These are phyloP conservation scores for Exephanes ischioxanthus DNA, from an alignment of 2,888 invertebrate genomes.

Conservation along the genomic window DNA sequence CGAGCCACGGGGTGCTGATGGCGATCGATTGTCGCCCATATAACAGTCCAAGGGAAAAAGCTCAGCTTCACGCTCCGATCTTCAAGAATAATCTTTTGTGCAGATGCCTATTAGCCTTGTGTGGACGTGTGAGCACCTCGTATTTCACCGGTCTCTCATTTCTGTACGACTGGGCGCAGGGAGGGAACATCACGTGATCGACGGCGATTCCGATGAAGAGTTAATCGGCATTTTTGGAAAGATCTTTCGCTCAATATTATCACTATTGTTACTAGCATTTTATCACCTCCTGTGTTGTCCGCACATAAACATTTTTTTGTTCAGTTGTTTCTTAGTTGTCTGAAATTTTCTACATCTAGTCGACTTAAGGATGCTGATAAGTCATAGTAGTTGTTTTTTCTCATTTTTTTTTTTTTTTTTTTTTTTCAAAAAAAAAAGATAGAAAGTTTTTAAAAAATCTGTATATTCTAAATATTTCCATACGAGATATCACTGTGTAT, in stretches of 20 bases:
- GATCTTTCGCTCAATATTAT: neutral
- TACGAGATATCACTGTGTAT: too few relatives aligned
- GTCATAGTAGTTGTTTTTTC: too few relatives aligned
- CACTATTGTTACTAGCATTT: too few relatives aligned
- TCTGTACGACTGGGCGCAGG: neutral
- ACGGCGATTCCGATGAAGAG: slow-evolving; percentile 34
- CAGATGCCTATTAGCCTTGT: slow-evolving; percentile 71
- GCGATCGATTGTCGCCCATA: slow-evolving; percentile 76
- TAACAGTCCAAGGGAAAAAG: slow-evolving; percentile 12
- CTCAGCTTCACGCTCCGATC: slow-evolving; percentile 58
- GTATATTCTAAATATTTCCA: too few relatives aligned
- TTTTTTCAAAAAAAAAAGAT: too few relatives aligned
- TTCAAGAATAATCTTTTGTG: slow-evolving; percentile 51
- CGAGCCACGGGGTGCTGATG: slow-evolving; percentile 75
- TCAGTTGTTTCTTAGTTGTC: too few relatives aligned
- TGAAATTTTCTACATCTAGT: too few relatives aligned
- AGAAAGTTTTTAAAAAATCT: too few relatives aligned
- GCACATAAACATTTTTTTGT: too few relatives aligned
- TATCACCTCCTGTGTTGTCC: too few relatives aligned
- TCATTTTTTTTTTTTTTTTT: too few relatives aligned
- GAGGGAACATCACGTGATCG: slow-evolving; percentile 20
- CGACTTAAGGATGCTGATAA: too few relatives aligned
- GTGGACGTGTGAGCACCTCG: slow-evolving; percentile 67
- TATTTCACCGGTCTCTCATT: slow-evolving; percentile 65
- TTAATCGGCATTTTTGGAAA: slow-evolving; percentile 11